A percentile compares a stretch with the other conserved stretches of the same genome.
phyloP scores from a whole-genome alignment of 1,140 invertebrate genomes.

The Coenobita brevimanus region DNA sequence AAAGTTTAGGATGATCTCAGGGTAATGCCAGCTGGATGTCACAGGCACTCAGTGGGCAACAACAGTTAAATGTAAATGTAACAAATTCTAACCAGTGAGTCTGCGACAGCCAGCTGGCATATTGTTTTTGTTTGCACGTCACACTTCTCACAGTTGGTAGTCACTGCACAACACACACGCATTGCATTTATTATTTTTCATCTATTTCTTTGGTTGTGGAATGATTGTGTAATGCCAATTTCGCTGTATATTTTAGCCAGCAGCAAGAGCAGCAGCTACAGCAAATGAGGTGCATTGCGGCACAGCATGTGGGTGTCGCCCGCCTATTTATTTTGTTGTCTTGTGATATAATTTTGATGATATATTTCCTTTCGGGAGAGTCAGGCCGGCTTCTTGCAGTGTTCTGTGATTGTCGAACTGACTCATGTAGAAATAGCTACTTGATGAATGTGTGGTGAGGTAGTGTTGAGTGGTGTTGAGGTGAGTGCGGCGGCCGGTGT shows the following conservation, averaged over 20 bases:
- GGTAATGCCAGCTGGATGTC: not conserved
- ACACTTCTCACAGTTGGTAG: conserved; percentile 36
- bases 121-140: conserved; percentile 55
- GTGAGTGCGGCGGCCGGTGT: conserved; percentile 25
- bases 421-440: conserved; percentile 44
- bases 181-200: conserved; percentile 44
- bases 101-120: conserved; percentile 12
- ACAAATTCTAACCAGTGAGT: not conserved
- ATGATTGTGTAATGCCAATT: conserved; percentile 51
- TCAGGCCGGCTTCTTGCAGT: conserved; percentile 60
- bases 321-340: conserved; percentile 48
- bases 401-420: conserved; percentile 33
- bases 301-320: conserved; percentile 62
- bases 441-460: conserved; percentile 1
- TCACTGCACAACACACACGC: conserved; percentile 59
- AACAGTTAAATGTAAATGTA: no score
- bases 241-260: conserved; percentile 56
- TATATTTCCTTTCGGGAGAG: conserved; percentile 55
- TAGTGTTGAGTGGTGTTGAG: not conserved
- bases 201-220: conserved; percentile 34
- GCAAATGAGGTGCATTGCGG: conserved; percentile 62
- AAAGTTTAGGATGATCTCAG: not conserved
- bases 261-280: conserved; percentile 54
- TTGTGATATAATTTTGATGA: conserved; percentile 62
- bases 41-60: not conserved